A percentile compares a stretch with the other conserved stretches of the same genome.
Conservation (phyloP, 2,113 vertebrate species). For the Amblyornis subalaris region DNA sequence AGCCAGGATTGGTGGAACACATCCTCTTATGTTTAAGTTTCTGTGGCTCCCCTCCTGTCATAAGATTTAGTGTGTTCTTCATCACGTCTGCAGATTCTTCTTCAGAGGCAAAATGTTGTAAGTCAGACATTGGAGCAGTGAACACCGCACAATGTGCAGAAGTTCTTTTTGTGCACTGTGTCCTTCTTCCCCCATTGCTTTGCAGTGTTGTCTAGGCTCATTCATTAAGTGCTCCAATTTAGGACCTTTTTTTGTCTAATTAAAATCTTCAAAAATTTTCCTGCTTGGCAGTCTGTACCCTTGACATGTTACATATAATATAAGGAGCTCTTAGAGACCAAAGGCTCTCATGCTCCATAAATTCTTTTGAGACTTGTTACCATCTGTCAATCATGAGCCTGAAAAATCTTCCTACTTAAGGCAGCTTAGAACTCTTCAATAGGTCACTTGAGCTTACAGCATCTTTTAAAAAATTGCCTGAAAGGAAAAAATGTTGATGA, state of each 20-base stretch:
- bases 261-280: constrained; percentile 6
- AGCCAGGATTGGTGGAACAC: background rate
- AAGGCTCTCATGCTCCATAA: background rate
- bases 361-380: constrained; percentile 11
- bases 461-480: background rate
- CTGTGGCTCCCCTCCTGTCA: background rate
- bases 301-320: background rate
- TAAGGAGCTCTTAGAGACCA: background rate
- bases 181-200: background rate
- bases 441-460: background rate
- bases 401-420: constrained; percentile 38
- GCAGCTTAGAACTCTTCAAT: constrained; percentile 38
- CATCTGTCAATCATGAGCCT: constrained; percentile 7
- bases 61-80: background rate
- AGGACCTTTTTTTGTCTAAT: background rate
- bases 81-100: background rate
- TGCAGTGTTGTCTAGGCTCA: background rate
- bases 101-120: background rate
- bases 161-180: background rate
- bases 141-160: background rate
- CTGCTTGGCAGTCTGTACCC: background rate
- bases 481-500: constrained; percentile 10
- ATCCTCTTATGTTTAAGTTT: background rate
- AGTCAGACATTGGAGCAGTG: background rate
- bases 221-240: background rate